Conservation (phyloP, 2,888 invertebrate species). For the Acanthoscelides obtectus region DNA sequence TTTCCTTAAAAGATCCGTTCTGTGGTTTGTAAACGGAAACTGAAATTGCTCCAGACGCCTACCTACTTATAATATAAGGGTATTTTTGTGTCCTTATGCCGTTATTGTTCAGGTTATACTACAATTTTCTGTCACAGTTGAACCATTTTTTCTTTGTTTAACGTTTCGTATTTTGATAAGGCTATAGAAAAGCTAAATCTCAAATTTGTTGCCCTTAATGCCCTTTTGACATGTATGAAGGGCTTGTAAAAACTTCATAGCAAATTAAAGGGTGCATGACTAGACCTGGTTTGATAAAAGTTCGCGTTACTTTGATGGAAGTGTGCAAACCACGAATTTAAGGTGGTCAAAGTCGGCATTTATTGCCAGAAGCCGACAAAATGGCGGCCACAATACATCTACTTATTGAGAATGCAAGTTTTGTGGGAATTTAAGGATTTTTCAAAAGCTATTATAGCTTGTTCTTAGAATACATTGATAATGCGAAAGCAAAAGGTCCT, state of each 20-base stretch:
- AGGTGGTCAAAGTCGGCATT: neutral
- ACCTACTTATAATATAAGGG: too few relatives aligned
- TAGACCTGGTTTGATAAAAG: neutral
- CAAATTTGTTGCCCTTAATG: neutral
- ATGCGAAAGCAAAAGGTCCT: neutral
- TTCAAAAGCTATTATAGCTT: too few relatives aligned
- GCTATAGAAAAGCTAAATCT: neutral
- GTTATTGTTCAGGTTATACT: too few relatives aligned
- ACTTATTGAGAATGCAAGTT: neutral
- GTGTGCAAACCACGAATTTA: neutral
- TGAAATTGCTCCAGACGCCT: too few relatives aligned
- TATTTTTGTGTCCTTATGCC: too few relatives aligned
- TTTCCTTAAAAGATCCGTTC: too few relatives aligned
- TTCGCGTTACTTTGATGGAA: neutral
- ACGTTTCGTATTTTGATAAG: too few relatives aligned
- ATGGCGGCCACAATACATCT: neutral
- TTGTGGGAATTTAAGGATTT: neutral
- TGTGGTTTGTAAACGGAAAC: too few relatives aligned
- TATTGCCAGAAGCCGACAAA: neutral
- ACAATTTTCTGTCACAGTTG: too few relatives aligned
- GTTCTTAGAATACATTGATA: neutral
- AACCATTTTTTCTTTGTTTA: too few relatives aligned
- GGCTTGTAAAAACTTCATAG: neutral
- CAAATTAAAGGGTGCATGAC: neutral
- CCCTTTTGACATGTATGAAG: neutral